Evolutionary conservation across 2,888 invertebrate species (phyloP), one percentile per base, ranked within the genome.

Genomic region (Pyrochroa serraticornis): DNA sequence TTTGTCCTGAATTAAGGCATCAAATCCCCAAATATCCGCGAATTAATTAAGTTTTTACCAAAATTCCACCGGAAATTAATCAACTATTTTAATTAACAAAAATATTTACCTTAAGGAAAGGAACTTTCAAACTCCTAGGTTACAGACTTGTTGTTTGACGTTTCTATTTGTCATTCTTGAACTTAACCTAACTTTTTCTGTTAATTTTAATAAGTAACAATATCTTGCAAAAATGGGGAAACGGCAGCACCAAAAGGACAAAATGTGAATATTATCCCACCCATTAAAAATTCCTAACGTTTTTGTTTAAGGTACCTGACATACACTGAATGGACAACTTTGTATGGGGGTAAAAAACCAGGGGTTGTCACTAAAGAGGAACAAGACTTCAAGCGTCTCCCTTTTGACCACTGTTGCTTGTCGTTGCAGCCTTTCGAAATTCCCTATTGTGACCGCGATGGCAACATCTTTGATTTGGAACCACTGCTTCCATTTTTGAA

Each of bases 171-270:
- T 45, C 49, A 50, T 8, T 43, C 41, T 9, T 12, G 14, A 33
- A n/a, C n/a, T 56, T 49, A 56, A 49, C 56, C 49, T 32, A 33
- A 50, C 42, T n/a, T 30, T 6, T 50, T 35, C 6, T 42, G 8
- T 51, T 30, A 10, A 33, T 56, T 38, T 56, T 6, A 30, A n/a
- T 38, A 13, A 35, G 12, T 34, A n/a, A 48, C 5, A 55, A 30
- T 30, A 12, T n/a, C 13, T 5, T 33, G 12, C 8, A 69, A 90
- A 85, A 76, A 95, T 95, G 95, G 95, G 95, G 66, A 95, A 95
- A 83, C 84, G 92, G 68, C 95, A 95, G 74, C 95, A 95, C 82
- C 95, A 95, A 76, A 95, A 95, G 75, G 95, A 95, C 82, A 95
- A 95, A 87, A 91, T 95, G 93, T 91, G 82, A 80, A 82, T 76